phyloP scores from a whole-genome alignment of 2,888 invertebrate genomes.

The Hypercompe scribonia region DNA sequence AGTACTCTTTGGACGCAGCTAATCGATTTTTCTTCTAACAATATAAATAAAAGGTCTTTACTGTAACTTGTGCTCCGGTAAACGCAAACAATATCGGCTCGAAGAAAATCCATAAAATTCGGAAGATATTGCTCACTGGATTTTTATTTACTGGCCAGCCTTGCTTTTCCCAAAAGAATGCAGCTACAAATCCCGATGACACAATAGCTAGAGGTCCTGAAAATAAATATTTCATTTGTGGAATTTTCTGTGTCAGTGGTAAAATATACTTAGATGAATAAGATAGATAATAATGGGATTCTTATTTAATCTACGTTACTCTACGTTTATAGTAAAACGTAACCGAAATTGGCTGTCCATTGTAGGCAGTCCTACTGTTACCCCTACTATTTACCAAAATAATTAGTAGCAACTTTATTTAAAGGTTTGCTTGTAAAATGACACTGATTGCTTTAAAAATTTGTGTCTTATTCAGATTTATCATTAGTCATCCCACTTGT shows the following conservation, averaged over 20 bases:
- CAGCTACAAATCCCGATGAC: constrained; percentile 90
- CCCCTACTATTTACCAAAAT: no score
- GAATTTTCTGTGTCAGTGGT: background rate
- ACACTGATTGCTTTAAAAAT: background rate
- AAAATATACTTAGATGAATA: background rate
- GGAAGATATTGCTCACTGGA: constrained; percentile 91
- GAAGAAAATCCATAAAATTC: constrained; percentile 94
- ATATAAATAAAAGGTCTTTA: constrained; percentile 61
- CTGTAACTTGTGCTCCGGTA: constrained; percentile 94
- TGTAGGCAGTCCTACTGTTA: background rate
- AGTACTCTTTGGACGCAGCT: no score
- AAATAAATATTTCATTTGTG: constrained; percentile 8
- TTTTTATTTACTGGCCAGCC: constrained; percentile 92
- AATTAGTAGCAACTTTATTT: no score
- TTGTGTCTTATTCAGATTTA: background rate
- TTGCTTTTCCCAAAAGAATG: constrained; percentile 90
- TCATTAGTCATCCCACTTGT: background rate
- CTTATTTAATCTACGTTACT: background rate
- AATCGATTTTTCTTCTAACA: no score
- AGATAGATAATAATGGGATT: background rate
- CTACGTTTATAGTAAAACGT: background rate
- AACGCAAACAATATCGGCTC: constrained; percentile 95
- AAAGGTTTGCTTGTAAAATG: background rate
- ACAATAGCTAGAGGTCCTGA: constrained; percentile 90
- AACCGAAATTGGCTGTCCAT: background rate